Base-by-base conservation (phyloP, 2,888 invertebrate genomes). In the Neria commutata region DNA sequence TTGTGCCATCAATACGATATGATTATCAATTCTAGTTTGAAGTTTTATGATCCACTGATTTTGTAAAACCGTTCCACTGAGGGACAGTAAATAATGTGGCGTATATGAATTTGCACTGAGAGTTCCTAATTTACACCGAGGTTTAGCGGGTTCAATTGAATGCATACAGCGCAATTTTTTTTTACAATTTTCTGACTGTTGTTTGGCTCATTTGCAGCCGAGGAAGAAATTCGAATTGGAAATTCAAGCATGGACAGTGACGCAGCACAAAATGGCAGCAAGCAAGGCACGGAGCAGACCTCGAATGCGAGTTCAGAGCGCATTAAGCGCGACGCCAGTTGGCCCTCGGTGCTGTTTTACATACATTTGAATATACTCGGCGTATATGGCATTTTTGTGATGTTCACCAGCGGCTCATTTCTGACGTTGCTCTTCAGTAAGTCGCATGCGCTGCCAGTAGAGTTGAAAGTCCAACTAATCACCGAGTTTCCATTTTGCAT, bases 331-430 rank as follows among this genome's bases (percentile, higher is more conserved):
- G 90, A 91, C 62, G 86, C 87, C 0, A 83, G 88, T 71, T 93
- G 92, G 92, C 85, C 88, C 0, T 83, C 85, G 16, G 90, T 92
- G 0, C 83, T 92, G 0, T 87, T 89, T 77, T 89, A 88, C 74
- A 87, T 92, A 58, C 90, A 93, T 78, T 79, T 92, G 3, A 88
- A 90, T 69, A 83, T 89, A 1, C 83, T 91, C 1, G 89, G 89
- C 0, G 50, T 88, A 0, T 89, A 88, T 70, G 89, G 89, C 16
- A 59, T 89, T 11, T 86, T 87, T 77, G 79, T 89, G 2, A 67
- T 87, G 21, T 77, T 88, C 57, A 84, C 84, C 21, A 85, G 87
- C 64, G 87, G 88, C 3, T 85, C 86, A 72, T 83, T 88, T 77
- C 69, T 85, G 56, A 91, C 91, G 1, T 76, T 86, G 26, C 62